A percentile compares a stretch with the other conserved stretches of the same genome.
Conservation (phyloP, 2,888 invertebrate genomes). For the Papilio elwesi region DNA sequence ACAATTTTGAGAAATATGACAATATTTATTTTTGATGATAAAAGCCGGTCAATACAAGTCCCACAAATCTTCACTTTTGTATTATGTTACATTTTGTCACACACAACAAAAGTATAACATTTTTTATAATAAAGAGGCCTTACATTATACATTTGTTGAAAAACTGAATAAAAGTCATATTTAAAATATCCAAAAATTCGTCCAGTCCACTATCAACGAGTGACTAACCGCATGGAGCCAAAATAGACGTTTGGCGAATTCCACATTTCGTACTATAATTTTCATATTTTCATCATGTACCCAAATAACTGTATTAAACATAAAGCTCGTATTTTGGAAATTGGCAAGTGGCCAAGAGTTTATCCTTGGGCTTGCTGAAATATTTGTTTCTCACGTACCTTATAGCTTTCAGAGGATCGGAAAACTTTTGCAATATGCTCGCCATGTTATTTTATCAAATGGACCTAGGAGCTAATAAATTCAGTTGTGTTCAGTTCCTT, state of each 20-base stretch:
- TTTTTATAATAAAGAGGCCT: too few species aligned
- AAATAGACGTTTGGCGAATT: neutral
- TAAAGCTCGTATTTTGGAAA: conserved; percentile 15
- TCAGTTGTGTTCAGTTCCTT: neutral
- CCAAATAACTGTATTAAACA: conserved; percentile 21
- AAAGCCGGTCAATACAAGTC: too few species aligned
- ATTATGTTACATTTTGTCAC: too few species aligned
- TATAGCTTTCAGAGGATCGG: conserved; percentile 8
- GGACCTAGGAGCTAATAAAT: neutral
- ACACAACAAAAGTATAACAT: too few species aligned
- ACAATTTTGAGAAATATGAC: too few species aligned
- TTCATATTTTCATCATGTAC: conserved; percentile 17
- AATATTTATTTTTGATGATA: too few species aligned
- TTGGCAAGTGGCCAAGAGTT: conserved; percentile 26
- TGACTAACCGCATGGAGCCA: neutral
- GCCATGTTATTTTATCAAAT: conserved; percentile 10
- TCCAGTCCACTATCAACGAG: too few species aligned
- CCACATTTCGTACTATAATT: conserved; percentile 6
- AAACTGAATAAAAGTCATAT: too few species aligned
- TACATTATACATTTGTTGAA: too few species aligned
- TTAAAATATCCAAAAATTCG: too few species aligned
- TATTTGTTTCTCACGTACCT: conserved; percentile 31
- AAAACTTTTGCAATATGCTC: conserved; percentile 24
- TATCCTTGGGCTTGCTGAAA: conserved; percentile 26
- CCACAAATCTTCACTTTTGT: too few species aligned